Evolutionary conservation across 2,888 invertebrate genomes (phyloP), one percentile per base, ranked within the genome.

Genomic region (Agrochola litura): DNA sequence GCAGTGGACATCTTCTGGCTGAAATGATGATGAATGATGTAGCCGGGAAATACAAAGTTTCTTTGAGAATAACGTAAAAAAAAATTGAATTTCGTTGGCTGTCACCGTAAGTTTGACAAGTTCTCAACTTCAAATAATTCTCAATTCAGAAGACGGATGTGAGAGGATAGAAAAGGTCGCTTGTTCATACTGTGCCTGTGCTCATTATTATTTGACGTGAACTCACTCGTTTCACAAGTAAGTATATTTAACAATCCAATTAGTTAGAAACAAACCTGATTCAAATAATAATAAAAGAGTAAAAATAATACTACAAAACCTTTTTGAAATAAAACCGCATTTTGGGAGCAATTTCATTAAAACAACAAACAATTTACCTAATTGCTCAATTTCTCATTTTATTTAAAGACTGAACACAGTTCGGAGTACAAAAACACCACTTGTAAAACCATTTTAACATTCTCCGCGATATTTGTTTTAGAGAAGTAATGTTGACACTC

Each of bases 391-490:
- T 56, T 70, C 52, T 61, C 19, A 19, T 43, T 61, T 22, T 49
- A 52, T 49, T 49, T 52, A 10, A 60, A 65, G 58, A 60, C 22
- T 49, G 14, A 30, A 67, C 19, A 25, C 37, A 30, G 30, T 74
- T 64, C 16, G 12, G 41, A 25, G 58, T 49, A 22, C n/a, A 52
- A 30, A 66, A 60, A 61, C 19, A 75, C n/a, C 12, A 41, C 49
- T 75, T 64, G 49, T 37, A 16, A 37, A 64, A 41, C 22, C 9
- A 75, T 66, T 74, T n/a, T 1, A 73, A 61, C 43, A 54, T 10
- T 46, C 19, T 64, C n/a, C 22, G 14, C n/a, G 3, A 22, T 73
- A 73, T 56, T 46, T 71, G 12, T 73, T 46, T 46, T 56, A 16
- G 25, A 56, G 25, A 65, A 41, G 49, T 60, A 16, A 37, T 73